Percentiles rank a stretch among this genome's conserved stretches.
Evolutionary conservation across 2,113 vertebrate species (phyloP).

Genomic region (Cochlearius cochlearius): DNA sequence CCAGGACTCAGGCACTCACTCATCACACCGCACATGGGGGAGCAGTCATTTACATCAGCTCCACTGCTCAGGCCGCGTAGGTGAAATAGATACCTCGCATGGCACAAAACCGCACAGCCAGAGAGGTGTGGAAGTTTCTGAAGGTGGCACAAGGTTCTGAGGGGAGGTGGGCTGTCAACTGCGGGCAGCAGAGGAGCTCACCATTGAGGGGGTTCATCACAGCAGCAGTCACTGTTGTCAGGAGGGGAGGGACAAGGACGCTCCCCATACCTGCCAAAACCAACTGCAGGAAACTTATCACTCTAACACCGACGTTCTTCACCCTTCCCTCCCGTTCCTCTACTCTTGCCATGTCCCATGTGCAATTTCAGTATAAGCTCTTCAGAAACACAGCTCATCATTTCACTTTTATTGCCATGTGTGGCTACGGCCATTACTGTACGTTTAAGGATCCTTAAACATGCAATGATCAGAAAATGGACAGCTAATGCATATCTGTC

Average conservation of each 20-base stretch:
- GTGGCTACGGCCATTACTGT: neutral
- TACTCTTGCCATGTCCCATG: neutral
- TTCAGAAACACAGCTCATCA: neutral
- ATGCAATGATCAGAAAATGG: neutral
- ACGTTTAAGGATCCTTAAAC: neutral
- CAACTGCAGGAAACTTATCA: neutral
- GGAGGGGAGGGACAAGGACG: neutral
- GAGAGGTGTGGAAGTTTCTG: neutral
- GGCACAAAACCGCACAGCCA: neutral
- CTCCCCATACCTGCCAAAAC: neutral
- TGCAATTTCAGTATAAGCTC: neutral
- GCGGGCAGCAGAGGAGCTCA: neutral
- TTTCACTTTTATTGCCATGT: neutral
- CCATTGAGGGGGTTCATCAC: neutral
- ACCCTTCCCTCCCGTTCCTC: neutral
- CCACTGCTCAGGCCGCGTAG: neutral
- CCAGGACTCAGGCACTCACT: neutral
- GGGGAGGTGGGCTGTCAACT: neutral
- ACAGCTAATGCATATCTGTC: neutral
- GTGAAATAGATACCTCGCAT: neutral
- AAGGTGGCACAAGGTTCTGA: neutral
- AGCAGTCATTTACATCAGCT: neutral
- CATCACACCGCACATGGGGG: fast-evolving
- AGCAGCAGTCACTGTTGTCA: neutral
- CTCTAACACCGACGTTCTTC: neutral